Evolutionary conservation across 2,888 invertebrate genomes (phyloP).

Genomic region (Eucera pruinosa): DNA sequence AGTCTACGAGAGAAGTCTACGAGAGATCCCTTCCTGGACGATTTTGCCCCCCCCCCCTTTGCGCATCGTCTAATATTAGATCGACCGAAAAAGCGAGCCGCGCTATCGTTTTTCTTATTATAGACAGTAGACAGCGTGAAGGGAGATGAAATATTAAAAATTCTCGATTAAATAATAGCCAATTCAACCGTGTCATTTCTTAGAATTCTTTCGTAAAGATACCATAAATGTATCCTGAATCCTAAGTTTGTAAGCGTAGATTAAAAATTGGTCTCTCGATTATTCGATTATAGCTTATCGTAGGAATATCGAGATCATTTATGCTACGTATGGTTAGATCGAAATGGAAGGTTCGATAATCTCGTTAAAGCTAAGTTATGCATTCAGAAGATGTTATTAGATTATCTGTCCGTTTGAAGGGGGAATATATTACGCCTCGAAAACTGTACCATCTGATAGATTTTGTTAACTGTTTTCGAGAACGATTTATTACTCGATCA

Average conservation of each 20-base stretch:
- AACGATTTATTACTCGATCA: neutral
- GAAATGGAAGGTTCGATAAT: neutral
- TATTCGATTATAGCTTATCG: too few relatives aligned
- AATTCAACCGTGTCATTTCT: too few relatives aligned
- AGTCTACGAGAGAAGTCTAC: neutral
- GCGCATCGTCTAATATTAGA: constrained; percentile 17
- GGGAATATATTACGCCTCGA: neutral
- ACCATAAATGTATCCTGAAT: too few relatives aligned
- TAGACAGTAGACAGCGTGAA: neutral
- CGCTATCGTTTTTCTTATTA: constrained; percentile 22
- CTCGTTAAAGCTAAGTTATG: too few relatives aligned
- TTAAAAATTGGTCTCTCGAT: too few relatives aligned
- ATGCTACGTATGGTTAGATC: too few relatives aligned
- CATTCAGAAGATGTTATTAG: too few relatives aligned
- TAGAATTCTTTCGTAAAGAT: too few relatives aligned
- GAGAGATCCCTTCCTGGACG: neutral
- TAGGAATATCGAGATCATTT: too few relatives aligned
- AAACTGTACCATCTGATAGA: neutral
- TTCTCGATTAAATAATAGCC: too few relatives aligned
- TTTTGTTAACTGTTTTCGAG: constrained; percentile 15
- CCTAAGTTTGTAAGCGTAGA: too few relatives aligned
- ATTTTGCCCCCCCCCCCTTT: neutral
- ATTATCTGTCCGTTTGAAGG: neutral
- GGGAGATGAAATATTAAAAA: too few relatives aligned
- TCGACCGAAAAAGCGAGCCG: constrained; percentile 8